These are phyloP conservation scores for Tricholauxania praeusta DNA, from an alignment of 2,888 invertebrate genomes.

Conservation along the genomic window DNA sequence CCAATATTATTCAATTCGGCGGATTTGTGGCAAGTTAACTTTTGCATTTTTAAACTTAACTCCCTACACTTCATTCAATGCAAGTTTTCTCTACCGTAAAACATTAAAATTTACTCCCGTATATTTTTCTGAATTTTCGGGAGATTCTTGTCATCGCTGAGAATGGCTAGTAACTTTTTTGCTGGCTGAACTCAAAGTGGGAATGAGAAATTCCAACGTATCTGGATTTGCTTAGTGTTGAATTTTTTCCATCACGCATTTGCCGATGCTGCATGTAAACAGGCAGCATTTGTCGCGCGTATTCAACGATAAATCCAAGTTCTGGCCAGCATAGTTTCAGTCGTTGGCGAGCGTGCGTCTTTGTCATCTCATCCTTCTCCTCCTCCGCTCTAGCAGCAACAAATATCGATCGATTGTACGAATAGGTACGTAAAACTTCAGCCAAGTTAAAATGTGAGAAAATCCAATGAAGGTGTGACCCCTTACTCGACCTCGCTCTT, in stretches of 20 bases:
- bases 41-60: too few relatives aligned
- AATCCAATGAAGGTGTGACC: constrained; percentile 19
- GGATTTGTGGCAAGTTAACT: too few relatives aligned
- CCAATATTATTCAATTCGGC: too few relatives aligned
- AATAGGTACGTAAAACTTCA: too few relatives aligned
- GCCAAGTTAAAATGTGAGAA: constrained; percentile 17
- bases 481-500: constrained; percentile 11
- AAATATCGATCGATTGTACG: too few relatives aligned
- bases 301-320: constrained; percentile 12
- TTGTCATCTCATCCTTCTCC: neutral
- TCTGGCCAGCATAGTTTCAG: neutral
- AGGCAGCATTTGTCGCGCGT: constrained; percentile 13
- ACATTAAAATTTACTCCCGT: neutral
- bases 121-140: neutral
- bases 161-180: neutral
- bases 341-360: neutral
- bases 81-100: too few relatives aligned
- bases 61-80: too few relatives aligned
- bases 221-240: neutral
- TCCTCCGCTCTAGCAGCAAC: too few relatives aligned
- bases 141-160: neutral
- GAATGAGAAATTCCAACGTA: neutral
- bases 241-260: constrained; percentile 17
- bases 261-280: neutral
- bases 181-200: neutral